These are phyloP conservation scores for Incurvaria masculella DNA, from an alignment of 2,888 invertebrate genomes.

Conservation along the genomic window DNA sequence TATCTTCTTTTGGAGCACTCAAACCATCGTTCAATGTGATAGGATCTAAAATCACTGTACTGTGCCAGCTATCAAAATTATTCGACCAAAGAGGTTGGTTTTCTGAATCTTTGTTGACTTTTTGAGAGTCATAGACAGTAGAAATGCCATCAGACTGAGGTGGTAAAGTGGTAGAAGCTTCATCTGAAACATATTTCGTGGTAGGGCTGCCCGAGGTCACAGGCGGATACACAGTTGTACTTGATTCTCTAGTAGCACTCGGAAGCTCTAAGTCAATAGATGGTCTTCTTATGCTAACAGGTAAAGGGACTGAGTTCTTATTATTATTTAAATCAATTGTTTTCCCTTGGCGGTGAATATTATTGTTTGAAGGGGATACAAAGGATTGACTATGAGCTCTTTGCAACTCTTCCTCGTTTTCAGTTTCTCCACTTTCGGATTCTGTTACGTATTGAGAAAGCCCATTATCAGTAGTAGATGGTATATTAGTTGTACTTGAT, in stretches of 20 bases:
- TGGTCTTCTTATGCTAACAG: slow-evolving; percentile 28
- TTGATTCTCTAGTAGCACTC: slow-evolving; percentile 24
- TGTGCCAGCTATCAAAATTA: slow-evolving; percentile 58
- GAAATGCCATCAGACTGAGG: slow-evolving; percentile 30
- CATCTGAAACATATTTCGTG: slow-evolving; percentile 26
- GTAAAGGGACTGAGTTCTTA: slow-evolving; percentile 20
- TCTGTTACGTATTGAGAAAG: slow-evolving; percentile 40
- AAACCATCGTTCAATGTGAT: slow-evolving; percentile 68
- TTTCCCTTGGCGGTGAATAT: slow-evolving; percentile 37
- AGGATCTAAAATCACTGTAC: slow-evolving; percentile 68
- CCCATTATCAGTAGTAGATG: slow-evolving; percentile 25
- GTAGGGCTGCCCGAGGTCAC: slow-evolving; percentile 26
- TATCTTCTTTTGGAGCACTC: slow-evolving; percentile 23
- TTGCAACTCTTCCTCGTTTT: slow-evolving; percentile 63
- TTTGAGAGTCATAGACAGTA: slow-evolving; percentile 39
- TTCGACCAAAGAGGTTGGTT: slow-evolving; percentile 49
- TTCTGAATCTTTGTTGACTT: slow-evolving; percentile 35
- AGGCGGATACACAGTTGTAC: slow-evolving; percentile 31
- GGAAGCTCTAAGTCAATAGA: slow-evolving; percentile 46
- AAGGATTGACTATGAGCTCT: slow-evolving; percentile 70
- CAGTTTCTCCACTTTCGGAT: slow-evolving; percentile 41
- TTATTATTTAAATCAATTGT: slow-evolving; percentile 28
- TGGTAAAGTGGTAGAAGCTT: slow-evolving; percentile 26
- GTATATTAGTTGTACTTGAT: slow-evolving; percentile 14
- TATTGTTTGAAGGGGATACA: slow-evolving; percentile 55